Evolutionary conservation across 2,888 invertebrate genomes (phyloP).

Genomic region (Drosophila maculinotata): DNA sequence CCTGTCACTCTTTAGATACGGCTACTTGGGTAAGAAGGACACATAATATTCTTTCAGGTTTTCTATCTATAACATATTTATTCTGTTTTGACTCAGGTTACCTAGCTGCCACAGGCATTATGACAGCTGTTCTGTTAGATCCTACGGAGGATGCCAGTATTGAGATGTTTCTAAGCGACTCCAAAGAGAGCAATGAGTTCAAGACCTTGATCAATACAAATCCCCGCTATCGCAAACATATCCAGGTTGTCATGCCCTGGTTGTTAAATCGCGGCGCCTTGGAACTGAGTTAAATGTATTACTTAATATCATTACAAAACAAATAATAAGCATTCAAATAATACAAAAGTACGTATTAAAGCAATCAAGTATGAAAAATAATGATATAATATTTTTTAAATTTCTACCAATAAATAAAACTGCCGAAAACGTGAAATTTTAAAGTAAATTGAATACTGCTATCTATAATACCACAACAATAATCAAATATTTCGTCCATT

Average conservation of each 20-base stretch:
- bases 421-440: too few species aligned
- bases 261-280: conserved; percentile 67
- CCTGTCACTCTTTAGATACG: conserved; percentile 57
- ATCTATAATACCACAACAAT: too few species aligned
- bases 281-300: background rate
- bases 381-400: too few species aligned
- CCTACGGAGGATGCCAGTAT: conserved; percentile 49
- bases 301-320: background rate
- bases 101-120: conserved; percentile 51
- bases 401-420: too few species aligned
- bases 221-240: conserved; percentile 68
- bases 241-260: conserved; percentile 71
- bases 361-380: too few species aligned
- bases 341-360: too few species aligned
- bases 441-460: too few species aligned
- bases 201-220: conserved; percentile 68
- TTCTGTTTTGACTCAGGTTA: conserved; percentile 40
- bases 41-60: too few species aligned
- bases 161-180: conserved; percentile 55
- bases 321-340: too few species aligned
- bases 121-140: conserved; percentile 64
- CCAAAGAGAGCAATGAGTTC: conserved; percentile 55
- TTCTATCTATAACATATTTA: background rate
- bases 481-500: too few species aligned
- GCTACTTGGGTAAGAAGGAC: conserved; percentile 60